These are phyloP conservation scores for Zalophus californianus DNA, from an alignment of 2,797 vertebrate species.

Conservation along the genomic window DNA sequence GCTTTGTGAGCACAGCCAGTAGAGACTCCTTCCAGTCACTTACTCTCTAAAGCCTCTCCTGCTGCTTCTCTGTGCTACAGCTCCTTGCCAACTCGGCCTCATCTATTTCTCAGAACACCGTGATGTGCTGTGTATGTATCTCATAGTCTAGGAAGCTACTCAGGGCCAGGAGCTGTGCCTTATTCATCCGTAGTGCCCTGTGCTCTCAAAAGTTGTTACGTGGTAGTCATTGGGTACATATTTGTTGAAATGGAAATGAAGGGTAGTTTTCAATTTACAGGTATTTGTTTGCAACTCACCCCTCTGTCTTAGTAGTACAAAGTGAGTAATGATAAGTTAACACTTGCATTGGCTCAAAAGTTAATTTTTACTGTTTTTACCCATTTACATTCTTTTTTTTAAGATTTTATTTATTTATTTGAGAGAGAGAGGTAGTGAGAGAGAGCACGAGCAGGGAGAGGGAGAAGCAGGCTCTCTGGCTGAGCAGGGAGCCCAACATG, in stretches of 20 bases:
- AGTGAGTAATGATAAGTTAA: background rate
- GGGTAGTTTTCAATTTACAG: background rate
- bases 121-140: background rate
- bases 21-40: background rate
- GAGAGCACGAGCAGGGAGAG: background rate
- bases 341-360: background rate
- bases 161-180: background rate
- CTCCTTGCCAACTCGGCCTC: background rate
- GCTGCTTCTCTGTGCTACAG: background rate
- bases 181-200: background rate
- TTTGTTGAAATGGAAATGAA: background rate
- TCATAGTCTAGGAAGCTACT: background rate
- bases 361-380: conserved; percentile 11
- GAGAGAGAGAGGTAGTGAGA: too few relatives aligned
- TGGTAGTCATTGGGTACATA: background rate
- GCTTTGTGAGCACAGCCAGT: background rate
- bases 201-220: too few relatives aligned
- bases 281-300: background rate
- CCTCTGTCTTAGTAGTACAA: background rate
- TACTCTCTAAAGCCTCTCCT: background rate
- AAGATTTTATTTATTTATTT: background rate
- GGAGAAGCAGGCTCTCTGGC: background rate
- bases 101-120: background rate
- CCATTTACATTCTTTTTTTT: background rate
- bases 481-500: too few relatives aligned